A percentile compares a stretch with the other conserved stretches of the same genome.
phyloP scores from a whole-genome alignment of 2,113 vertebrate genomes.

The Pseudorhombus dupliciocellatus region DNA sequence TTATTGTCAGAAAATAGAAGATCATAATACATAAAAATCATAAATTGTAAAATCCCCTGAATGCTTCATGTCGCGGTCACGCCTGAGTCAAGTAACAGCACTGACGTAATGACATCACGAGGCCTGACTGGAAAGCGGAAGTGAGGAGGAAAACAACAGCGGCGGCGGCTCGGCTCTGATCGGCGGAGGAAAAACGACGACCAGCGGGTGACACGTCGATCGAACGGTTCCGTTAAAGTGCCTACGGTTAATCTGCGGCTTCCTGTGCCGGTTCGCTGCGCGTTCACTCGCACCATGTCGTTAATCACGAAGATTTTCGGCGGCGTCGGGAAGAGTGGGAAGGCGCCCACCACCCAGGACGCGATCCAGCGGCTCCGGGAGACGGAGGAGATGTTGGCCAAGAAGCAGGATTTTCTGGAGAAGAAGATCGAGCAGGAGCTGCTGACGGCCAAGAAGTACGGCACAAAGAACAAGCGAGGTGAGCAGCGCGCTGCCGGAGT shows the following conservation, averaged over 20 bases:
- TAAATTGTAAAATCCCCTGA: neutral
- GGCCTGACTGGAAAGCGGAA: constrained; percentile 72
- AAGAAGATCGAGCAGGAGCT: constrained; percentile 94
- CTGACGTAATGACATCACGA: constrained; percentile 77
- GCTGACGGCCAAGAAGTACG: constrained; percentile 90
- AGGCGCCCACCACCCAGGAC: constrained; percentile 89
- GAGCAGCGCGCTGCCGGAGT: constrained; percentile 30
- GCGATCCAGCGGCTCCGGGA: constrained; percentile 93
- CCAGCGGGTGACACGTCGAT: neutral
- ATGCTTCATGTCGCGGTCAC: neutral
- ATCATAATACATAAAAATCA: too few relatives aligned
- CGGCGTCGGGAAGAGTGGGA: constrained; percentile 84
- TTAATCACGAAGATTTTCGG: constrained; percentile 90
- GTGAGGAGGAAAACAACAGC: constrained; percentile 68
- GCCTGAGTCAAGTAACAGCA: constrained; percentile 42
- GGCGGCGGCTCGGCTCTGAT: neutral
- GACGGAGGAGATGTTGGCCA: constrained; percentile 94
- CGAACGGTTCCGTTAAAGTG: neutral
- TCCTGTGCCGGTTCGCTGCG: too few relatives aligned
- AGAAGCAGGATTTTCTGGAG: constrained; percentile 95
- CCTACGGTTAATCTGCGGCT: neutral
- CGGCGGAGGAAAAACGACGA: neutral
- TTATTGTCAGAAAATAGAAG: too few relatives aligned
- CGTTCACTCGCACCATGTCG: constrained; percentile 79
- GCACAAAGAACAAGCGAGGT: constrained; percentile 98